These are phyloP conservation scores for Ailuropoda melanoleuca DNA, from an alignment of 2,113 vertebrate genomes.

Conservation along the genomic window DNA sequence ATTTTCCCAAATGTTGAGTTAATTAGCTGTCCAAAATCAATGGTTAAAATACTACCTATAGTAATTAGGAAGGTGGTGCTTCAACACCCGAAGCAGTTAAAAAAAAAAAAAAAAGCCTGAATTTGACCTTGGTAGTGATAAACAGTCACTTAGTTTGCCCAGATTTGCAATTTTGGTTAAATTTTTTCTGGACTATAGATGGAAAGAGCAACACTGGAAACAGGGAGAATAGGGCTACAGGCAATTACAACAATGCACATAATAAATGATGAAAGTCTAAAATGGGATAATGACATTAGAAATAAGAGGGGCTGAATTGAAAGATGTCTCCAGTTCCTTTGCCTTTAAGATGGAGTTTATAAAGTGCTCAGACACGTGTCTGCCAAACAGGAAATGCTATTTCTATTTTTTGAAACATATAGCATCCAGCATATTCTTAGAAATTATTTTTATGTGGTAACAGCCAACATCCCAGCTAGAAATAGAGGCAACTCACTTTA, in stretches of 20 bases:
- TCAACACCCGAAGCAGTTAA: neutral
- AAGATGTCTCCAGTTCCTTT: neutral
- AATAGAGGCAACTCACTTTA: neutral
- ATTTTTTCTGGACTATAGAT: neutral
- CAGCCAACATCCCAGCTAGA: neutral
- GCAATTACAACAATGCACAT: neutral
- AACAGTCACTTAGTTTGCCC: neutral
- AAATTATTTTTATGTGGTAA: neutral
- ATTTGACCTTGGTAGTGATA: neutral
- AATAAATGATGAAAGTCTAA: neutral
- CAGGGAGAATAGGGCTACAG: neutral
- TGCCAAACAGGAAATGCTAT: neutral
- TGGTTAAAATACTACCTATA: neutral
- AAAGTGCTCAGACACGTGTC: neutral
- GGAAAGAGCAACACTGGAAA: neutral
- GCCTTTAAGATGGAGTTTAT: neutral
- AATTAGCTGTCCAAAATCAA: neutral
- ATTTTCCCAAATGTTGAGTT: neutral
- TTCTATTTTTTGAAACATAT: neutral
- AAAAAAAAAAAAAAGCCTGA: neutral
- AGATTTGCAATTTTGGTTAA: neutral
- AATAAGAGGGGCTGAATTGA: neutral
- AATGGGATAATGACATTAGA: no score
- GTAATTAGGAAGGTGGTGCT: neutral
- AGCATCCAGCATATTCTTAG: neutral